phyloP scores from a whole-genome alignment of 2,888 invertebrate species.

The Nomada goodeniana region DNA sequence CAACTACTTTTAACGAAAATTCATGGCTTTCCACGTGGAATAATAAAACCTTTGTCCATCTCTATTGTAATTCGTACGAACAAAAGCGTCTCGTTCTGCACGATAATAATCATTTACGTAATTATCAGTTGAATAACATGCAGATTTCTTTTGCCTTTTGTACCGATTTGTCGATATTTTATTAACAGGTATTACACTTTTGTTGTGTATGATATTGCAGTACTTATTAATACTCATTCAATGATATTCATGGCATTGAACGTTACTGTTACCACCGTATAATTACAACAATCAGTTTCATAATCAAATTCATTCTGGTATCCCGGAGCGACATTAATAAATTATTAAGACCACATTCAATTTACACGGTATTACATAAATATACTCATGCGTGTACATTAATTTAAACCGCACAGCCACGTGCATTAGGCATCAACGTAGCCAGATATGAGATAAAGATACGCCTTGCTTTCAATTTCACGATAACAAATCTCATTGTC shows the following conservation, averaged over 20 bases:
- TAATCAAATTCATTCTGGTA: neutral
- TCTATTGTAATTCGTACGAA: neutral
- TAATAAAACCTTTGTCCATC: too few species aligned
- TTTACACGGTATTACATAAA: neutral
- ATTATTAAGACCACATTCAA: neutral
- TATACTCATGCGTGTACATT: neutral
- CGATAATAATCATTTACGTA: neutral
- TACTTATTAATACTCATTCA: neutral
- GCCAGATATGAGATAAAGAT: neutral
- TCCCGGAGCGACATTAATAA: neutral
- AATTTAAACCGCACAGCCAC: neutral
- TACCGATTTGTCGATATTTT: neutral
- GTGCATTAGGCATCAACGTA: too few species aligned
- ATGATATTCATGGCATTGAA: neutral
- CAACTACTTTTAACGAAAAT: too few species aligned
- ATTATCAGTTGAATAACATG: neutral
- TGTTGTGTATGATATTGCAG: too few species aligned
- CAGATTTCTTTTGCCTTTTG: neutral
- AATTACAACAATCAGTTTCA: slow-evolving; percentile 2
- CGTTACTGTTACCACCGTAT: neutral
- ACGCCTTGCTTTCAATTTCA: neutral
- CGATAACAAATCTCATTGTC: neutral
- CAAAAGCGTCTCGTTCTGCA: neutral
- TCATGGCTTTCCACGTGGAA: too few species aligned
- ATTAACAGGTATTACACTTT: neutral